Conservation (phyloP, 2,113 vertebrate genomes). For the Spea bombifrons region DNA sequence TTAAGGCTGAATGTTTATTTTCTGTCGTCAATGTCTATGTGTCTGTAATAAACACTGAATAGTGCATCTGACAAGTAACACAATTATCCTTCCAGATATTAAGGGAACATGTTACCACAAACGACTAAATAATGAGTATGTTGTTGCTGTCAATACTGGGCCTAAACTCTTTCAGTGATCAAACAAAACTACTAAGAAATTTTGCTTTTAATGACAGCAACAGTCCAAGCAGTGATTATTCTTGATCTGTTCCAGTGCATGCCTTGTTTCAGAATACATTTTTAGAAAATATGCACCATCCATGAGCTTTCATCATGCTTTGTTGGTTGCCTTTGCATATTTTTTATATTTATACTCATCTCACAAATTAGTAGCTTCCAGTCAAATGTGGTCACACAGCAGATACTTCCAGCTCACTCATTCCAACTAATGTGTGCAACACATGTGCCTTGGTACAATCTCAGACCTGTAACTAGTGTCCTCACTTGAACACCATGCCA, state of each 20-base stretch:
- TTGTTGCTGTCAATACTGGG: constrained; percentile 27
- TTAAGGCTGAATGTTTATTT: too few species aligned
- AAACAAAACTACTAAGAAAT: constrained; percentile 42
- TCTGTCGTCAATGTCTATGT: too few species aligned
- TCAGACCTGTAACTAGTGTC: constrained; percentile 42
- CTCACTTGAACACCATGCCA: constrained; percentile 31
- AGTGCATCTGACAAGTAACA: constrained; percentile 27
- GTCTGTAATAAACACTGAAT: constrained; percentile 21
- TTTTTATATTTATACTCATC: constrained; percentile 43
- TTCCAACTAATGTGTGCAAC: constrained; percentile 32
- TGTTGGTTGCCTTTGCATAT: constrained; percentile 28
- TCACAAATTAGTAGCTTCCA: constrained; percentile 48
- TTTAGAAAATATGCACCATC: constrained; percentile 37
- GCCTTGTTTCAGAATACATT: constrained; percentile 27
- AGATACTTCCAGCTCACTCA: constrained; percentile 45
- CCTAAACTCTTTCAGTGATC: constrained; percentile 30
- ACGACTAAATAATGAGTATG: constrained; percentile 34
- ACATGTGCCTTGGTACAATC: constrained; percentile 37
- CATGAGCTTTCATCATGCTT: constrained; percentile 39
- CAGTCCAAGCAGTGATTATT: constrained; percentile 39
- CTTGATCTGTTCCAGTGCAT: constrained; percentile 39
- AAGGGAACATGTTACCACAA: constrained; percentile 29
- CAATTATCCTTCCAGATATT: constrained; percentile 28
- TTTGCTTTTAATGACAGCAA: constrained; percentile 39
- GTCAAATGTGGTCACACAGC: constrained; percentile 42